Percentiles rank a stretch among this genome's conserved stretches.
Evolutionary conservation across 1,140 invertebrate genomes (phyloP).

Genomic region (Leucophenga varia): DNA sequence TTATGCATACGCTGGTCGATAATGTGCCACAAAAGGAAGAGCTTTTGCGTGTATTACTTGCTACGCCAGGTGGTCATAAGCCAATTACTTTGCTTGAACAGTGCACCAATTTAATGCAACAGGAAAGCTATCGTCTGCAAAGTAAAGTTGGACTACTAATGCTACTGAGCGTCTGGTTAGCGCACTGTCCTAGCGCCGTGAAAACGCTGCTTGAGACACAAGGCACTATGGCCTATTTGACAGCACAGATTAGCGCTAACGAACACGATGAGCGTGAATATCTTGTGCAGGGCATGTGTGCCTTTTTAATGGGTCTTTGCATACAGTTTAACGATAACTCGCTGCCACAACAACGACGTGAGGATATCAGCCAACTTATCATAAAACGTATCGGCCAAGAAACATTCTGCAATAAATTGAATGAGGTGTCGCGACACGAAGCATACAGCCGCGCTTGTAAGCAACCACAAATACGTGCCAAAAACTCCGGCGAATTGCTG

Average conservation of each 20-base stretch:
- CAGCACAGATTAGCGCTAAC: conserved; percentile 72
- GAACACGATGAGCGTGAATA: conserved; percentile 87
- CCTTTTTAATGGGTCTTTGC: conserved; percentile 92
- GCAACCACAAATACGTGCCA: conserved; percentile 84
- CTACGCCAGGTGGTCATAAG: conserved; percentile 79
- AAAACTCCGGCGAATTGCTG: conserved; percentile 75
- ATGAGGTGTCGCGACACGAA: conserved; percentile 85
- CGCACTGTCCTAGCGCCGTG: conserved; percentile 81
- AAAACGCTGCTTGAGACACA: conserved; percentile 80
- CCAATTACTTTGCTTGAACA: conserved; percentile 88
- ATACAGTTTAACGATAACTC: conserved; percentile 91
- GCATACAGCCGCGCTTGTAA: conserved; percentile 89
- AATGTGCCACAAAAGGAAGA: conserved; percentile 89
- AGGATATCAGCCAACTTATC: conserved; percentile 80
- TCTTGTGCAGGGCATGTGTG: conserved; percentile 87
- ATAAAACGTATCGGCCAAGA: conserved; percentile 91
- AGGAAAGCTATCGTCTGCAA: conserved; percentile 78
- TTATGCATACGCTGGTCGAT: conserved; percentile 89
- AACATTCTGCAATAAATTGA: conserved; percentile 82
- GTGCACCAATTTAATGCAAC: conserved; percentile 80
- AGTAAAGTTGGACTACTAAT: conserved; percentile 90
- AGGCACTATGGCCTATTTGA: conserved; percentile 84
- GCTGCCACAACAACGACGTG: conserved; percentile 76
- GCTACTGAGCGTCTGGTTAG: conserved; percentile 86
- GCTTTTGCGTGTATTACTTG: conserved; percentile 86